Evolutionary conservation across 1,140 invertebrate genomes (phyloP), one percentile per base, ranked within the genome.

Genomic region (Leptoteleia sp.): DNA sequence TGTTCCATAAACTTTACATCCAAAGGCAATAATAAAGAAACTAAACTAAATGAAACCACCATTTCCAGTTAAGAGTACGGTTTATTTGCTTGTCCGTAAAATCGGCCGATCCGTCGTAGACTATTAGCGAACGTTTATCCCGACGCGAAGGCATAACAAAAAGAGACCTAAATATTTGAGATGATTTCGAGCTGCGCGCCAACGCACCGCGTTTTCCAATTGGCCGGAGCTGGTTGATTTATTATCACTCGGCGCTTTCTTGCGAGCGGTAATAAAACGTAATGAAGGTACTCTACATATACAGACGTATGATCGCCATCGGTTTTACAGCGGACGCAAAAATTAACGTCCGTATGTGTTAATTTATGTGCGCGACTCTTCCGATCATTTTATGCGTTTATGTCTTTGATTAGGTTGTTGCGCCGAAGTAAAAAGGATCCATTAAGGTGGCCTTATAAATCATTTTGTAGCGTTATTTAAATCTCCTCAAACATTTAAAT

Each of bases 151-250:
- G 52, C 52, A 19, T 31, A 31, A 35, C n/a, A n/a, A n/a, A n/a
- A n/a, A n/a, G n/a, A n/a, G n/a, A n/a, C n/a, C n/a, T 61, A 59
- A 68, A 68, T 57, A 48, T 47, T 68, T 57, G 16, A 55, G 22
- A 68, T 40, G 42, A 48, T 19, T 17, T 4, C 16, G 37, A 67
- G 5, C 1, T 11, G 45, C 15, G 54, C 16, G 37, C 7, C 11
- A n/a, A 55, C 19, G 29, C 9, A 29, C 40, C 22, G 38, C 5
- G 4, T 33, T 43, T 42, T 13, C 22, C 31, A 17, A 33, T 29
- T 11, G 43, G 13, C 9, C 11, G 25, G 7, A 33, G 43, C 57
- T 27, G 29, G 37, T 17, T 50, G 64, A 55, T 67, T 67, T 67
- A 55, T 55, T 67, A 29, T 37, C 50, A 22, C 45, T 31, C 16